phyloP scores from a whole-genome alignment of 2,888 invertebrate species.

The Scaptomyza flava region DNA sequence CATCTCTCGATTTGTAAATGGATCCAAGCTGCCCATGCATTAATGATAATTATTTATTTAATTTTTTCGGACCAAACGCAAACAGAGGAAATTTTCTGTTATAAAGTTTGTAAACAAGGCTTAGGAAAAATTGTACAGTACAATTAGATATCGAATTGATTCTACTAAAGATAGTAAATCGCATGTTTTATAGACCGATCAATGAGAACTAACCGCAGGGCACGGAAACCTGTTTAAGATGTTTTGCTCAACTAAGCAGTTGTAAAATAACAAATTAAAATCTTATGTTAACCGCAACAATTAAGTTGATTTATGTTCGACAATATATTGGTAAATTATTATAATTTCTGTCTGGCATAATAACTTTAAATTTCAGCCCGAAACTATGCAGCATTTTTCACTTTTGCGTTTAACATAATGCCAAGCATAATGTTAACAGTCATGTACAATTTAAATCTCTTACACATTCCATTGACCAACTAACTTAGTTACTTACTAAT shows the following conservation, averaged over 20 bases:
- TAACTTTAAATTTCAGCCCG: slow-evolving; percentile 9
- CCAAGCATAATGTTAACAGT: slow-evolving; percentile 3
- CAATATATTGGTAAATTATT: not conserved
- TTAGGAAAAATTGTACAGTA: not conserved
- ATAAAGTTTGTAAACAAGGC: slow-evolving; percentile 15
- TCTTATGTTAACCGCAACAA: not conserved
- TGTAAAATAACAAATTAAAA: not conserved
- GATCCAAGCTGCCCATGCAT: not conserved
- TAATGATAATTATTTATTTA: slow-evolving; percentile 22
- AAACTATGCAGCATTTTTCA: slow-evolving; percentile 7
- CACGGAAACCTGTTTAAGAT: not conserved
- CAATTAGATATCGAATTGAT: slow-evolving; percentile 10
- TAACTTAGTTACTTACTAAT: too few relatives aligned
- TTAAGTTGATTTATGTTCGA: not conserved
- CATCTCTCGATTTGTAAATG: not conserved
- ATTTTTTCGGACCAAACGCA: not conserved
- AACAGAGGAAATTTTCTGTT: slow-evolving; percentile 13
- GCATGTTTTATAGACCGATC: not conserved
- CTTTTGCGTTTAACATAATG: slow-evolving; percentile 8
- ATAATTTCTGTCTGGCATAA: not conserved
- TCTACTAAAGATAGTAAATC: not conserved
- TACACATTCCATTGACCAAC: too few relatives aligned
- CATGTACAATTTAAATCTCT: slow-evolving; percentile 1
- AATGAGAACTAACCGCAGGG: not conserved
- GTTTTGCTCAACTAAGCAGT: not conserved